phyloP scores from a whole-genome alignment of 2,113 vertebrate species.

The Mola mola region DNA sequence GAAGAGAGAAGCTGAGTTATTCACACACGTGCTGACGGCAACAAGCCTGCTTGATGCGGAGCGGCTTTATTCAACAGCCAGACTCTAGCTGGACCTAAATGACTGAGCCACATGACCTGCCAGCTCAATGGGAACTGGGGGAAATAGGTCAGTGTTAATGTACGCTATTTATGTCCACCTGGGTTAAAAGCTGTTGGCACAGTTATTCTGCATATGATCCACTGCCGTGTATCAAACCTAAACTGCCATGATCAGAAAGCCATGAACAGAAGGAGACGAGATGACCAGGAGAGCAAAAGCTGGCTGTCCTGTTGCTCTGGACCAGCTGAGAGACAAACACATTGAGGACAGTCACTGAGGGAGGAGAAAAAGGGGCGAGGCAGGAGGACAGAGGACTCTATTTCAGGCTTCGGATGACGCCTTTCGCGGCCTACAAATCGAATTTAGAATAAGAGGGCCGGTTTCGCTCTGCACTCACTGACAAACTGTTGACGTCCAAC shows the following conservation, averaged over 20 bases:
- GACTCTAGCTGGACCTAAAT: neutral
- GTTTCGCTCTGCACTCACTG: neutral
- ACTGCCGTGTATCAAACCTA: neutral
- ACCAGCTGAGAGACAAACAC: conserved; percentile 36
- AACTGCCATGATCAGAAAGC: neutral
- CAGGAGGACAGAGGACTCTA: conserved; percentile 42
- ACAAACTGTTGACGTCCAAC: conserved; percentile 28
- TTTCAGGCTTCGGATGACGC: conserved; percentile 62
- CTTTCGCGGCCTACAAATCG: conserved; percentile 65
- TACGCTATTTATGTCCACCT: conserved; percentile 12
- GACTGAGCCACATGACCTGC: conserved; percentile 26
- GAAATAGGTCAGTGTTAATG: conserved; percentile 44
- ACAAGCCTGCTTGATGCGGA: conserved; percentile 1
- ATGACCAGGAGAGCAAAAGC: conserved; percentile 3
- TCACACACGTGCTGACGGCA: neutral
- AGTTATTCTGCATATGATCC: conserved; percentile 9
- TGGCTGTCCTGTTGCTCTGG: conserved; percentile 15
- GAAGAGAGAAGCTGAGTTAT: neutral
- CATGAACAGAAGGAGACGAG: neutral
- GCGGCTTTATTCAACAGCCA: neutral
- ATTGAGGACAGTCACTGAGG: conserved; percentile 74
- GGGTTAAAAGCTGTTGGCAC: conserved; percentile 29
- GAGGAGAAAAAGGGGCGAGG: conserved; percentile 33
- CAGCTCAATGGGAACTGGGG: conserved; percentile 1
- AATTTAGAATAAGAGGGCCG: conserved; percentile 35